Base-by-base conservation (phyloP, 2,797 vertebrate species). In the Glossophaga mutica region DNA sequence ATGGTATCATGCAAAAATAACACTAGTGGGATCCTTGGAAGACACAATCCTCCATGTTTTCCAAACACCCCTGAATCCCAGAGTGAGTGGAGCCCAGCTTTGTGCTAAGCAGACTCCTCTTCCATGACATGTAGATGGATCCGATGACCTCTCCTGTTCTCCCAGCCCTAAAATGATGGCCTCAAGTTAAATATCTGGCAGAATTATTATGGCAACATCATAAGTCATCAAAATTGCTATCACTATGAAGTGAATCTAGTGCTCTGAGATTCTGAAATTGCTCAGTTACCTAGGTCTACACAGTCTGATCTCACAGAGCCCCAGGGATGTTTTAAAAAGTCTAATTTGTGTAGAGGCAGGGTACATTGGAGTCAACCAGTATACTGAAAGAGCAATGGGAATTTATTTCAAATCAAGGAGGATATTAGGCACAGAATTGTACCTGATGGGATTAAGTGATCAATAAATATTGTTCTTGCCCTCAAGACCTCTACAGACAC, bases 341-440 rank as follows among this genome's bases (percentile, higher is more conserved):
- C 48, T 21, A 91, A 86, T 73, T 77, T 91, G 6, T 76, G 19
- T 29, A 82, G 78, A 59, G 21, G 0, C n/a, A 79, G 46, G 9
- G 9, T 82, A 88, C 18, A 52, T 93, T 82, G 22, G 44, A 94
- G 37, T 32, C 24, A 68, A 87, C 10, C 26, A 15, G 18, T 76
- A 8, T 73, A 55, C 32, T 55, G 3, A 34, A 73, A 59, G 16
- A 65, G 3, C 55, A 89, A 50, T n/a, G 42, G 44, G 57, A 86
- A 91, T 83, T 90, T 94, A 62, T 89, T 94, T 91, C 22, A 91
- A 93, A 92, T 91, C 26, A 79, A 52, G 24, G 32, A 52, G 89
- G 65, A 21, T 87, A 67, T 92, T 92, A 76, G 2, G 37, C n/a
- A 74, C 3, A 34, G 44, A 91, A 52, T 77, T 84, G 50, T 79